phyloP scores from a whole-genome alignment of 2,797 vertebrate genomes.

The Philypnodon macrostomus region DNA sequence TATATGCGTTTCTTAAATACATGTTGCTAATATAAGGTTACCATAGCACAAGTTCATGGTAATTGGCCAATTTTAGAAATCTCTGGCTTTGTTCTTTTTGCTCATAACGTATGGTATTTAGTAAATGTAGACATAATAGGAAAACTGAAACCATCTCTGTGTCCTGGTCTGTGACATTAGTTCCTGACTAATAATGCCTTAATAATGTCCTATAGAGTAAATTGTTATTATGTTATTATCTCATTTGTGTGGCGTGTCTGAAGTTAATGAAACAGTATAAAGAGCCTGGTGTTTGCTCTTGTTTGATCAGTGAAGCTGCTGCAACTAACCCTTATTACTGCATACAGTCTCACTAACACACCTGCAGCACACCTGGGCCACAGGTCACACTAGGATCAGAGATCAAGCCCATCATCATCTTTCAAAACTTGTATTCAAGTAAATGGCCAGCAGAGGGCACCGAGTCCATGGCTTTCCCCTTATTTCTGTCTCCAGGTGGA shows the following conservation, averaged over 20 bases:
- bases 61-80: too few species aligned
- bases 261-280: slow-evolving; percentile 4
- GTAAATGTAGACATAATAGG: background rate
- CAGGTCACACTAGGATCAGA: background rate
- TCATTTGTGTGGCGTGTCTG: slow-evolving; percentile 1
- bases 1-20: too few species aligned
- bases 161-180: background rate
- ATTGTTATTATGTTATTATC: slow-evolving; percentile 2
- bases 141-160: background rate
- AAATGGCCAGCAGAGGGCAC: slow-evolving; percentile 52
- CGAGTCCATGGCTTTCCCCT: background rate
- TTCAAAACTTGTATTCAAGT: background rate
- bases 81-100: too few species aligned
- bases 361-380: slow-evolving; percentile 10
- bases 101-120: too few species aligned
- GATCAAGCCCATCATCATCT: background rate
- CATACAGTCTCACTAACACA: slow-evolving; percentile 4
- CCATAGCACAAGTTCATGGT: too few species aligned
- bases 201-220: background rate
- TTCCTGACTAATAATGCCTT: background rate
- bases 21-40: too few species aligned
- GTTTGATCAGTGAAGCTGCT: slow-evolving; percentile 19
- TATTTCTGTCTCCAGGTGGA: slow-evolving; percentile 76
- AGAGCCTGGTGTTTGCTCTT: slow-evolving; percentile 9
- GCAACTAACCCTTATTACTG: slow-evolving; percentile 1